Evolutionary conservation across 2,113 vertebrate species (phyloP).

Genomic region (Gopherus flavomarginatus): DNA sequence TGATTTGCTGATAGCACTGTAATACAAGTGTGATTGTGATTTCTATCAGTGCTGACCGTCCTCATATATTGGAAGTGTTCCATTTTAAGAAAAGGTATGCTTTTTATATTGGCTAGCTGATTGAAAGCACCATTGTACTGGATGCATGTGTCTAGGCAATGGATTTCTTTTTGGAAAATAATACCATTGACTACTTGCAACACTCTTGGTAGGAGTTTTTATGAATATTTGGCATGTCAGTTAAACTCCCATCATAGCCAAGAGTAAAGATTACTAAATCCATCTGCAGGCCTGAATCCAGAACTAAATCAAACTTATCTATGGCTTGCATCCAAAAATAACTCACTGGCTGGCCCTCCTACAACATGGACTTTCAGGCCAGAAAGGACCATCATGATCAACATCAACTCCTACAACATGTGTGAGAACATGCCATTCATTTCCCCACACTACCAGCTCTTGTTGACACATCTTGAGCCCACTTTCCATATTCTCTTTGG

Average conservation of each 20-base stretch:
- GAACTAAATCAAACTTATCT: slow-evolving; percentile 55
- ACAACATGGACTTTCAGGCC: too few relatives aligned
- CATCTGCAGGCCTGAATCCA: slow-evolving; percentile 28
- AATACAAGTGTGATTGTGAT: slow-evolving; percentile 34
- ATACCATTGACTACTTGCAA: slow-evolving; percentile 39
- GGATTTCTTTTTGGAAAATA: slow-evolving; percentile 59
- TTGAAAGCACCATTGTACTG: slow-evolving; percentile 27
- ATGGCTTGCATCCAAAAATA: slow-evolving; percentile 49
- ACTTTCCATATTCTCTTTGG: not conserved
- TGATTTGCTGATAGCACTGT: slow-evolving; percentile 59
- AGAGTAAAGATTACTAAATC: slow-evolving; percentile 63
- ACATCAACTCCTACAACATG: not conserved
- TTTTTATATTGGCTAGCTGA: slow-evolving; percentile 39
- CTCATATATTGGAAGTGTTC: slow-evolving; percentile 15
- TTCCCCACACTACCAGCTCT: not conserved
- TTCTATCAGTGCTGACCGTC: slow-evolving; percentile 24
- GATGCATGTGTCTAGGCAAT: not conserved
- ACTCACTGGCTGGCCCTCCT: slow-evolving; percentile 32
- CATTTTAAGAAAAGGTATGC: not conserved
- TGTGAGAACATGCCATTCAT: not conserved
- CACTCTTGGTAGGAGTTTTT: slow-evolving; percentile 59
- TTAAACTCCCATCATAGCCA: slow-evolving; percentile 39
- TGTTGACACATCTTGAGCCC: not conserved
- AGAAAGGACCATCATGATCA: too few relatives aligned
- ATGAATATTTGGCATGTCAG: slow-evolving; percentile 45